These are phyloP conservation scores for Halcyon malimbica DNA, from an alignment of 2,113 vertebrate genomes.

Conservation along the genomic window DNA sequence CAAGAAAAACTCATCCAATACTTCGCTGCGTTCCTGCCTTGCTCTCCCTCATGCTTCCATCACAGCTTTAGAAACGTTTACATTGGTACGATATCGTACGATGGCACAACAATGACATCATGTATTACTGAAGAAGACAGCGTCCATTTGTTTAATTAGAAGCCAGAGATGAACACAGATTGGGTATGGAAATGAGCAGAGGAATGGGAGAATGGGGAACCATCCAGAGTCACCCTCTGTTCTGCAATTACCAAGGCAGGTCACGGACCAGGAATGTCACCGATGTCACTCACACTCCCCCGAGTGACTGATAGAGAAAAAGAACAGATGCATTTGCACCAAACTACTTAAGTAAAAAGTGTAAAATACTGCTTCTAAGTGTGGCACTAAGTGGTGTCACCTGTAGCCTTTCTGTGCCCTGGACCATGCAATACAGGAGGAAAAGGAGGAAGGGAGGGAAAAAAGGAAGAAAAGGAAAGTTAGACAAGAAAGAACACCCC, in stretches of 20 bases:
- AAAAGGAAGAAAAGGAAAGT: too few species aligned
- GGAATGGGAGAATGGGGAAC: not conserved
- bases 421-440: fast-evolving
- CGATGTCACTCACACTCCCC: not conserved
- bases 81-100: fast-evolving
- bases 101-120: fast-evolving
- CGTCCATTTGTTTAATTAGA: fast-evolving
- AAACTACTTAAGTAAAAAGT: fast-evolving
- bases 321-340: fast-evolving
- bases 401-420: not conserved
- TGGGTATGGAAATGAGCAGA: fast-evolving
- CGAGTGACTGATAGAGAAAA: too few species aligned
- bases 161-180: fast-evolving
- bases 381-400: too few species aligned
- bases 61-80: fast-evolving
- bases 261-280: not conserved
- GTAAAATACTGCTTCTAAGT: fast-evolving
- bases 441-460: not conserved
- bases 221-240: not conserved
- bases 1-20: not conserved
- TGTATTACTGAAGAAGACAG: fast-evolving
- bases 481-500: too few species aligned
- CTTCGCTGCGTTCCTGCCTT: fast-evolving
- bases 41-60: not conserved
- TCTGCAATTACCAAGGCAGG: fast-evolving